phyloP scores from a whole-genome alignment of 2,113 vertebrate genomes.

The Neoarius graeffei region DNA sequence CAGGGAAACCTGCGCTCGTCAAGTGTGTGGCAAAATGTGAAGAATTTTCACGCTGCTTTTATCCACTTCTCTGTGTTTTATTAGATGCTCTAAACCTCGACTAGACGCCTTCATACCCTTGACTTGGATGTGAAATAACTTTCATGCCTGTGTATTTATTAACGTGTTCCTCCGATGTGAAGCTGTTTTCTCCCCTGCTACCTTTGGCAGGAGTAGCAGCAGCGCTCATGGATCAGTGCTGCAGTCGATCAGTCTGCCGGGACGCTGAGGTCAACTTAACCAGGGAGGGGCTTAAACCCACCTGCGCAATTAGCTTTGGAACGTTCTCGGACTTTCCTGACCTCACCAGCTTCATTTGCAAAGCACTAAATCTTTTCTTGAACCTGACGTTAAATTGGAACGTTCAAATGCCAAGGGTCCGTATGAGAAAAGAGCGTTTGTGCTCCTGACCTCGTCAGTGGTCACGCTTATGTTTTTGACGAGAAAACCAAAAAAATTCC shows the following conservation, averaged over 20 bases:
- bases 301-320: constrained; percentile 9
- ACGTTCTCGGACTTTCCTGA: constrained; percentile 1
- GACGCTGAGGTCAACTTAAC: constrained; percentile 52
- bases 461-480: neutral
- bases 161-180: constrained; percentile 2
- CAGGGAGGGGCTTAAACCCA: constrained; percentile 34
- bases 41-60: neutral
- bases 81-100: neutral
- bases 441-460: neutral
- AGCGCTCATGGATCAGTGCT: constrained; percentile 57
- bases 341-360: neutral
- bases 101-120: neutral
- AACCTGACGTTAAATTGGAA: neutral
- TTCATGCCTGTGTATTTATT: neutral
- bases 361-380: neutral
- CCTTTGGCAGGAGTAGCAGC: constrained; percentile 57
- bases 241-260: constrained; percentile 61
- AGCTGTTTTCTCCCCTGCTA: constrained; percentile 14
- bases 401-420: neutral
- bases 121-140: neutral
- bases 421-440: no score
- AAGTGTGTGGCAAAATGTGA: neutral
- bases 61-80: neutral
- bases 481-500: neutral
- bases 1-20: neutral